phyloP scores from a whole-genome alignment of 2,797 vertebrate species.

The Jordanella pulchra region DNA sequence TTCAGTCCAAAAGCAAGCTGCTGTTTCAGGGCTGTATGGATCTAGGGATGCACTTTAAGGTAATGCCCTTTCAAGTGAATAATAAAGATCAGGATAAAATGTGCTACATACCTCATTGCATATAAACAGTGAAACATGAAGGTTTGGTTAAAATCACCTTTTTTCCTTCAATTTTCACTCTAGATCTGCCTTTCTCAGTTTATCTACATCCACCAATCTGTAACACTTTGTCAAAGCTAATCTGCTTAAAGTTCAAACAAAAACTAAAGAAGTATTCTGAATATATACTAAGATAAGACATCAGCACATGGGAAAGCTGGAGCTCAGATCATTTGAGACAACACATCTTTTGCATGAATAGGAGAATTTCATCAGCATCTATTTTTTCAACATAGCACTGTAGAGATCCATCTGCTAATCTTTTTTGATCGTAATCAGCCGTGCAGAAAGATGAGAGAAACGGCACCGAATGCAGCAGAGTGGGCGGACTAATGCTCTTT shows the following conservation, averaged over 20 bases:
- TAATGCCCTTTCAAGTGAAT: too few relatives aligned
- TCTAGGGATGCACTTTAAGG: too few relatives aligned
- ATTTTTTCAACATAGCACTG: constrained; percentile 27
- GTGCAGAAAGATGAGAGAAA: constrained; percentile 43
- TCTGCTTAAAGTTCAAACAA: background rate
- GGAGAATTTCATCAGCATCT: constrained; percentile 24
- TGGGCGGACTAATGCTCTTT: constrained; percentile 59
- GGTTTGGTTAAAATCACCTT: too few relatives aligned
- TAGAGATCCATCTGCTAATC: constrained; percentile 46
- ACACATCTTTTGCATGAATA: constrained; percentile 24
- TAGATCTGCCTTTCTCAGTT: background rate
- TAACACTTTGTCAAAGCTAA: background rate
- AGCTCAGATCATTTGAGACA: background rate
- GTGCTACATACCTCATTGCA: too few relatives aligned
- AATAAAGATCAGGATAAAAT: too few relatives aligned
- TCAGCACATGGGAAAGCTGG: background rate
- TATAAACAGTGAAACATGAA: too few relatives aligned
- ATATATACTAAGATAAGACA: background rate
- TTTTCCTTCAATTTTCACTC: too few relatives aligned
- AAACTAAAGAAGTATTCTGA: background rate
- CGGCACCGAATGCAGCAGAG: constrained; percentile 51
- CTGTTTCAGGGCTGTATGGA: too few relatives aligned
- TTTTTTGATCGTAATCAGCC: constrained; percentile 62
- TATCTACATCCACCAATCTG: background rate
- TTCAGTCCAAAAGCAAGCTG: too few relatives aligned